Conservation (phyloP, 2,113 vertebrate species). For the rabbit (Oryctolagus cuniculus) region mOryCun1.1 NC_091435.1:153432501-153433000, state of each 20-base stretch:
- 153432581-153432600: neutral
- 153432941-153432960: neutral
- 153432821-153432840: neutral
- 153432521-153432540: neutral
- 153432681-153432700: neutral
- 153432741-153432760: neutral
- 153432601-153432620: slow-evolving; percentile 12
- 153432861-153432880: neutral
- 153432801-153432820: neutral
- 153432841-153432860: neutral
- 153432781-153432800: slow-evolving; percentile 10
- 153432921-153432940: slow-evolving; percentile 17
- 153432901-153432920: neutral
- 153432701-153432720: slow-evolving; percentile 11
- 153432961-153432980: neutral
- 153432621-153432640: slow-evolving; percentile 27
- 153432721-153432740: neutral
- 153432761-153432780: neutral
- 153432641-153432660: neutral
- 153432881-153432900: neutral
- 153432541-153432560: neutral
- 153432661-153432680: neutral
- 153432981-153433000: neutral
- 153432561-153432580: neutral
- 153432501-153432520: neutral